Evolutionary conservation across 2,888 invertebrate species (phyloP), one percentile per base, ranked within the genome.

Genomic region (Mesorhabditis spiculigera): DNA sequence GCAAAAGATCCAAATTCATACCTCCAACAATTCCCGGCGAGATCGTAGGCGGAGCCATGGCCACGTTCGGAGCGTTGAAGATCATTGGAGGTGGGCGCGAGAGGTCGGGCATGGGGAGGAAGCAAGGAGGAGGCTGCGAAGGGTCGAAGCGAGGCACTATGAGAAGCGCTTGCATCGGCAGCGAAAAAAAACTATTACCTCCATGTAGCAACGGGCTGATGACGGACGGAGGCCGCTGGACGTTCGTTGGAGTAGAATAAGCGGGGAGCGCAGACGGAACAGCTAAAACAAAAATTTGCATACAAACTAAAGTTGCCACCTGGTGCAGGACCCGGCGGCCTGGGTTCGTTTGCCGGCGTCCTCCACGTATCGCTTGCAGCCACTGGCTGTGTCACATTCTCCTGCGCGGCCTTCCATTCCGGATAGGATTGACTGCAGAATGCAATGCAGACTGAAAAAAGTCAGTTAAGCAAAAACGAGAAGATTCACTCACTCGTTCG

Each of bases 381-480:
- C 28, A 28, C 28, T 28, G 28, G 28, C 28, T 28, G 28, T 28
- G 28, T 28, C 28, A 28, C 28, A 28, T 28, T 28, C 28, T 50
- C n/a, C 58, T 50, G 58, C 58, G 8, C 2, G 58, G 58, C 58
- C n/a, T 50, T 50, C 58, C 58, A 50, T 50, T 50, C 58, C 10
- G 58, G 58, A 50, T 13, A 50, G 8, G 58, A 50, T 10, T 73
- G 72, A 4, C 71, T 69, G 43, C 74, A 78, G 67, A 72, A 78
- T 2, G 78, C 71, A 5, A 76, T 65, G 68, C 73, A 75, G 0
- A 75, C 78, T 78, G 65, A 68, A 74, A 73, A 62, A 42, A 6
- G 28, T 13, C 8, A 4, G 43, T 10, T 13, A 28, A 44, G 1
- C 64, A 44, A 10, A n/a, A 42, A 65, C 43, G 6, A 42, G 41